These are phyloP conservation scores for Micromesistius poutassou DNA, from an alignment of 2,797 vertebrate species.

Conservation along the genomic window DNA sequence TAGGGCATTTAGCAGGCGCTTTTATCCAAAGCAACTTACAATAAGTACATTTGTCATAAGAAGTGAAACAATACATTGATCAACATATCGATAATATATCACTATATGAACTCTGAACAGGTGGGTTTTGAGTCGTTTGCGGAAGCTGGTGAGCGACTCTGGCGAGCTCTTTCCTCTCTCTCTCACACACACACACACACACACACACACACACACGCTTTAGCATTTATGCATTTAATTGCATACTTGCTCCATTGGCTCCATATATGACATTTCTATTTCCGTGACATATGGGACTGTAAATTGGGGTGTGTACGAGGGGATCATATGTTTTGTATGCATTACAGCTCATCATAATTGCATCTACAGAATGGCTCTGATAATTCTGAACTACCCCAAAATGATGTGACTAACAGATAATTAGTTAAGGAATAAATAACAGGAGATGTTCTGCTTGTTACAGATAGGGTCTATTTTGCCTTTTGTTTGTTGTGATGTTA, in stretches of 20 bases:
- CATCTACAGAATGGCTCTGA: neutral
- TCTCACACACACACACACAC: neutral
- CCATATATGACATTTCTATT: neutral
- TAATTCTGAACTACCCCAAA: neutral
- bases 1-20: no score
- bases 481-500: no score
- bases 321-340: neutral
- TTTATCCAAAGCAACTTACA: no score
- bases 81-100: no score
- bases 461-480: neutral
- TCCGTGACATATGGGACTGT: neutral
- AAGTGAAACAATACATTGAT: no score
- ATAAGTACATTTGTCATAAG: no score
- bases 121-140: no score
- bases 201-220: no score
- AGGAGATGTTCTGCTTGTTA: neutral
- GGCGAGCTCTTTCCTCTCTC: neutral
- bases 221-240: neutral
- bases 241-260: neutral
- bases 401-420: no score
- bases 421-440: no score
- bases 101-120: no score
- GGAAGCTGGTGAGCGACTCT: no score
- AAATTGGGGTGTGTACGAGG: neutral
- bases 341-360: neutral